Conservation (phyloP, 2,888 invertebrate genomes). For the Pelosia muscerda region DNA sequence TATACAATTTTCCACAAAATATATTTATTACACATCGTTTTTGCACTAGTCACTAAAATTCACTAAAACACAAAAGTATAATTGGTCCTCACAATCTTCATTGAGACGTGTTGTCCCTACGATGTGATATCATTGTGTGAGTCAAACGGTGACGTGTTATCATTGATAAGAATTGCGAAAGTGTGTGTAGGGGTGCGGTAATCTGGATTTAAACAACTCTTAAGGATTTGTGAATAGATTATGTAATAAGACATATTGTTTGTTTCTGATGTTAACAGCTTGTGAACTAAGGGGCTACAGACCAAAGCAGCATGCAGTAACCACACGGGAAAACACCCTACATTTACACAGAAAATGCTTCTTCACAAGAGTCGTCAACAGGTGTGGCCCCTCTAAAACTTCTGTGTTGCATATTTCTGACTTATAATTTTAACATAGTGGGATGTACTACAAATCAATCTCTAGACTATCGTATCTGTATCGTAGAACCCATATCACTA, state of each 20-base stretch:
- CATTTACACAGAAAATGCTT: too few species aligned
- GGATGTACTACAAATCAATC: too few species aligned
- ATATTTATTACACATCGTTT: slow-evolving; percentile 43
- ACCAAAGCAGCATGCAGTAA: too few species aligned
- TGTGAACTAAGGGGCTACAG: background rate
- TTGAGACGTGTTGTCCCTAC: slow-evolving; percentile 62
- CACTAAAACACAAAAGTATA: slow-evolving; percentile 26
- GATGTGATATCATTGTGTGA: slow-evolving; percentile 72
- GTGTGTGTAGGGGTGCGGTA: slow-evolving; percentile 46
- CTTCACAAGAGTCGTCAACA: too few species aligned
- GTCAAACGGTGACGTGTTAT: slow-evolving; percentile 78
- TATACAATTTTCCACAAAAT: background rate
- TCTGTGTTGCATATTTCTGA: too few species aligned
- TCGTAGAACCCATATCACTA: too few species aligned
- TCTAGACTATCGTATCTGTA: too few species aligned
- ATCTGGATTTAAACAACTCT: slow-evolving; percentile 32
- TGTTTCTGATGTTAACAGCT: background rate
- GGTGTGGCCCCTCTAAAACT: too few species aligned
- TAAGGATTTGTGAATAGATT: slow-evolving; percentile 28
- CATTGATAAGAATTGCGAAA: slow-evolving; percentile 73
- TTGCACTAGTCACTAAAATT: slow-evolving; percentile 41
- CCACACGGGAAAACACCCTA: too few species aligned
- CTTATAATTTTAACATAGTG: too few species aligned
- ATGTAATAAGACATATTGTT: slow-evolving; percentile 15
- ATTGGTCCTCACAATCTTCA: slow-evolving; percentile 30